Base-by-base conservation (phyloP, 2,888 invertebrate species). In the Dorcus parallelipipedus region DNA sequence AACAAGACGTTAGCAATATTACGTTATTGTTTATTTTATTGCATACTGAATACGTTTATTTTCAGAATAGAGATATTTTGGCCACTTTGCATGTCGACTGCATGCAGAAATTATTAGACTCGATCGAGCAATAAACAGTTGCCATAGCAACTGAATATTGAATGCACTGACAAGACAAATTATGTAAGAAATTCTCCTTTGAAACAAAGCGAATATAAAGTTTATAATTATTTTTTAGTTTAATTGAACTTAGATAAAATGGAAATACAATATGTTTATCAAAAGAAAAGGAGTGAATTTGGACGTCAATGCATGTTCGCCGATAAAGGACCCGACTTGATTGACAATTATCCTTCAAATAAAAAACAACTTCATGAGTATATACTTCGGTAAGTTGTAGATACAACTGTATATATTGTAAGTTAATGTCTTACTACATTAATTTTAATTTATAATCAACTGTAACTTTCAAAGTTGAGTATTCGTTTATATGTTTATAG, bases 251-350 rank as follows among this genome's bases (percentile, higher is more conserved):
- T 43, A 51, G 33, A 39, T 60, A 71, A 69, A 64, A 82, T 81
- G 81, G 81, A 83, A 64, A 71, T 80, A 17, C 76, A 77, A 63
- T 84, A 81, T 70, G 77, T 81, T 10, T 91, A 90, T 71, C 84
- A 86, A 60, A 89, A 85, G 75, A 86, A 85, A 65, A 83, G 92
- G 43, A 82, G 81, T 63, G 82, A 87, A 61, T 92, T 89, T 73
- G 92, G 92, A 0, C 81, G 83, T 64, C 87, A 89, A 69, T 85
- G 86, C 51, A 73, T 85, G 49, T 91, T 93, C 72, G 82, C 83
- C 60, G 87, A 89, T 69, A 84, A 83, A 69, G 86, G 86, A n/a
- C 83, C 85, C 5, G 84, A 85, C 64, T 73, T 89, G 41, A 78
- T 84, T 51, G 84, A 86, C 62, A 83, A 85, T 65, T 90, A 86